Evolutionary conservation across 2,888 invertebrate species (phyloP).

Genomic region (Leptopterna dolabrata): DNA sequence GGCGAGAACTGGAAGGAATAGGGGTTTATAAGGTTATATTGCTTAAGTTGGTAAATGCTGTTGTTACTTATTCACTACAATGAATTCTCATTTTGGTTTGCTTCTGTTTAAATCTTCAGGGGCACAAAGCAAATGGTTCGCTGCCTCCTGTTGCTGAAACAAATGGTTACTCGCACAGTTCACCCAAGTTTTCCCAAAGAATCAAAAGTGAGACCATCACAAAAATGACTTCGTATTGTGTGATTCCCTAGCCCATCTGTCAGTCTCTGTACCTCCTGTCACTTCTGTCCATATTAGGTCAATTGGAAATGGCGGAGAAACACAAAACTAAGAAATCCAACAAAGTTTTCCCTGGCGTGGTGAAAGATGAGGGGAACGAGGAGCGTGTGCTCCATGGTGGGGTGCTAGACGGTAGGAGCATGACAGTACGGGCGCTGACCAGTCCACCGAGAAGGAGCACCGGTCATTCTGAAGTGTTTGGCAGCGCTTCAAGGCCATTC

Average conservation of each 20-base stretch:
- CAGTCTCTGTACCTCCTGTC: too few species aligned
- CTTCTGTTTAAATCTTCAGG: not conserved
- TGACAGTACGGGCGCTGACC: constrained; percentile 49
- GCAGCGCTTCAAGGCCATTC: constrained; percentile 27
- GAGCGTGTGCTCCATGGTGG: not conserved
- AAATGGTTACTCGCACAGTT: not conserved
- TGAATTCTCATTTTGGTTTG: not conserved
- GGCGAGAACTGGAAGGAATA: too few species aligned
- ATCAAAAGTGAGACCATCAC: constrained; percentile 42
- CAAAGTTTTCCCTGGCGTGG: constrained; percentile 43
- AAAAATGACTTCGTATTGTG: too few species aligned
- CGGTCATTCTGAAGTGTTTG: not conserved
- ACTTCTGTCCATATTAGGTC: too few species aligned
- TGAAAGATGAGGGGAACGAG: not conserved
- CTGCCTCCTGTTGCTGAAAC: constrained; percentile 20
- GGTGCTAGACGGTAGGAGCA: not conserved
- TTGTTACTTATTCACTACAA: too few species aligned
- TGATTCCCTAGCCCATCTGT: too few species aligned
- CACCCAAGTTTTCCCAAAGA: constrained; percentile 38
- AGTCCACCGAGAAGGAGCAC: constrained; percentile 33
- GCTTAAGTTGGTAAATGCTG: too few species aligned
- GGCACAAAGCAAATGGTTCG: constrained; percentile 65
- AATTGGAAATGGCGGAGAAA: constrained; percentile 39
- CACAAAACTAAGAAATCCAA: constrained; percentile 34
- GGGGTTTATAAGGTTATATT: too few species aligned